Conservation (phyloP, 2,888 invertebrate species). For the Glomeris marginata region DNA sequence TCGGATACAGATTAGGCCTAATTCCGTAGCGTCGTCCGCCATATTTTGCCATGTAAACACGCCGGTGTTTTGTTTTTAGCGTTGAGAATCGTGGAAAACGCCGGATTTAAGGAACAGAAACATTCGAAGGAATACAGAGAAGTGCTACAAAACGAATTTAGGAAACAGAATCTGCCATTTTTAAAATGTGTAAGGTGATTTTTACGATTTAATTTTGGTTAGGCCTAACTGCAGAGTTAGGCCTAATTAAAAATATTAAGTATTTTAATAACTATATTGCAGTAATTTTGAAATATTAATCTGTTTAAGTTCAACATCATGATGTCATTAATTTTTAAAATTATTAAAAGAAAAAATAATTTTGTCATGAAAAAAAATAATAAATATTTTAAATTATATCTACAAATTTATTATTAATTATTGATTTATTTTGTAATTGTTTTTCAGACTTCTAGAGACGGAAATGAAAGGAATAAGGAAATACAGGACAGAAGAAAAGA, state of each 20-base stretch:
- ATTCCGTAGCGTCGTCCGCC: background rate
- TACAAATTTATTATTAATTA: conserved; percentile 28
- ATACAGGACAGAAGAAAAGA: conserved; percentile 38
- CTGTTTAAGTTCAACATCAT: conserved; percentile 48
- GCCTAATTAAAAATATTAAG: too few relatives aligned
- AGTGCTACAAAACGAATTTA: background rate
- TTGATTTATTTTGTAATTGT: conserved; percentile 18
- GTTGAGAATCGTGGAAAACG: conserved; percentile 58
- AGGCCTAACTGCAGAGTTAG: too few relatives aligned
- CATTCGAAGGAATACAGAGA: conserved; percentile 11
- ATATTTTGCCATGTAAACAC: conserved; percentile 1
- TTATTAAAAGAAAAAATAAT: conserved; percentile 17
- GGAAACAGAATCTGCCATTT: background rate
- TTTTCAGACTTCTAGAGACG: background rate
- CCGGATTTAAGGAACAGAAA: conserved; percentile 35
- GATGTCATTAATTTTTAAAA: too few relatives aligned
- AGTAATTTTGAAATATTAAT: conserved; percentile 34
- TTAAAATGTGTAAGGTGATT: too few relatives aligned
- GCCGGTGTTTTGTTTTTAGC: conserved; percentile 31
- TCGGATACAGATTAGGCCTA: conserved; percentile 2
- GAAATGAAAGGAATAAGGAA: conserved; percentile 13
- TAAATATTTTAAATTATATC: background rate
- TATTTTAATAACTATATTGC: too few relatives aligned
- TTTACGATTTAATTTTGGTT: too few relatives aligned
- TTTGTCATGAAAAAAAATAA: background rate